Conservation (phyloP, 2,113 vertebrate species). For the Rana temporaria region DNA sequence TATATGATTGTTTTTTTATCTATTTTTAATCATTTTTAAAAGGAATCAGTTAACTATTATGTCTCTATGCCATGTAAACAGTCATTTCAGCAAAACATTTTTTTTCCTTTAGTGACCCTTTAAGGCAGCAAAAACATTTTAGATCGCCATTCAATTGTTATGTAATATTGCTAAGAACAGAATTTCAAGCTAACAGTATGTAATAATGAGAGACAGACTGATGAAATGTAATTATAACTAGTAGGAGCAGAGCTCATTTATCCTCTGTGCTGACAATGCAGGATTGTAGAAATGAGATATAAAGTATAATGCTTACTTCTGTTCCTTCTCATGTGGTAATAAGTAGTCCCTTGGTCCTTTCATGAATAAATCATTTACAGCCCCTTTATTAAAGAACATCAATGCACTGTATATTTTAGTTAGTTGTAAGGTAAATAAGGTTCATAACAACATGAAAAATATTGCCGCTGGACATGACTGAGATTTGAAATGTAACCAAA, state of each 20-base stretch:
- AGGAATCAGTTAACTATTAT: too few relatives aligned
- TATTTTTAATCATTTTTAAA: too few relatives aligned
- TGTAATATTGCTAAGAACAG: constrained; percentile 7
- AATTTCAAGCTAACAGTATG: constrained; percentile 17
- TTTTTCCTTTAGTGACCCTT: too few relatives aligned
- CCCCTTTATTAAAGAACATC: constrained; percentile 19
- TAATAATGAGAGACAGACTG: constrained; percentile 15
- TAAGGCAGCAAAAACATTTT: background rate
- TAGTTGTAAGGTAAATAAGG: constrained; percentile 21
- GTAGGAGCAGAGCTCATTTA: constrained; percentile 5
- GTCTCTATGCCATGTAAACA: too few relatives aligned
- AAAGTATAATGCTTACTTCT: constrained; percentile 11
- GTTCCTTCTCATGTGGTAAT: constrained; percentile 5
- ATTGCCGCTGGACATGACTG: background rate
- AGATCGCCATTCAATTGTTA: background rate
- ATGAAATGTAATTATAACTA: constrained; percentile 38
- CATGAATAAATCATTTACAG: constrained; percentile 22
- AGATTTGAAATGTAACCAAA: background rate
- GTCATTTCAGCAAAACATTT: too few relatives aligned
- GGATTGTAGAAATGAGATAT: background rate
- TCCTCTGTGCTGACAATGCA: constrained; percentile 42
- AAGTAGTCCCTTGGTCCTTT: constrained; percentile 13
- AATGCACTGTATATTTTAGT: constrained; percentile 1
- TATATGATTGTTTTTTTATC: too few relatives aligned
- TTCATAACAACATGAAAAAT: constrained; percentile 4